Base-by-base conservation (phyloP, 2,113 vertebrate genomes). In the Odontesthes bonariensis region DNA sequence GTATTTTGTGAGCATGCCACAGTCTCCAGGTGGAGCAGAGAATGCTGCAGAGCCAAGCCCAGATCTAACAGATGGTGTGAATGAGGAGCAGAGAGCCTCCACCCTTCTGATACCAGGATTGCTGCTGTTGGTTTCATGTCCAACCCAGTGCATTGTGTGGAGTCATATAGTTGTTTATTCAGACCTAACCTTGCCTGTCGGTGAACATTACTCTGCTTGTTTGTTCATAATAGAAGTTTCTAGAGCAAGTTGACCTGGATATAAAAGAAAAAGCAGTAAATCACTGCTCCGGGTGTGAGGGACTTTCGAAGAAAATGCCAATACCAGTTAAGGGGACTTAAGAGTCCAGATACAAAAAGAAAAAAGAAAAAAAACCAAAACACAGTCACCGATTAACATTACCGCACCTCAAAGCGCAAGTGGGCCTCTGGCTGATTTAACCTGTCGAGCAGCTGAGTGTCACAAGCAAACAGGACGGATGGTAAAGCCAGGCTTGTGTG, bases 11-110 rank as follows among this genome's bases (percentile, higher is more conserved):
- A 33, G 14, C 19, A 0, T 8, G 22, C 17, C 35, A 22, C 6
- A 0, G 20, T 69, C 62, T 83, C 59, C 65, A 83, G 79, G 72
- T 79, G 72, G 65, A 82, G 69, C 40, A 31, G 17, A 27, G 23
- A 32, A 22, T 32, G 47, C 54, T 44, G 51, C 54, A 49, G 44
- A 49, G 68, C 83, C 83, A 68, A 40, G 63, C 82, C 88, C 67
- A 76, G 54, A 32, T 70, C 51, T 40, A 79, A 35, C 33, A 83
- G 44, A 17, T 35, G 12, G 47, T 68, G 52, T 67, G 33, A 83
- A 67, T 49, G 20, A 59, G 52, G 40, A 1, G 77, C 51, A 38
- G 35, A 62, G 68, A 51, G 60, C 73, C 80, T 87, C 77, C 82
- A 70, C 80, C 69, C 69, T 3, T 19, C 38, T 57, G 38, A 68